Evolutionary conservation across 1,140 invertebrate species (phyloP).

Genomic region (Drosophila kurseongensis): DNA sequence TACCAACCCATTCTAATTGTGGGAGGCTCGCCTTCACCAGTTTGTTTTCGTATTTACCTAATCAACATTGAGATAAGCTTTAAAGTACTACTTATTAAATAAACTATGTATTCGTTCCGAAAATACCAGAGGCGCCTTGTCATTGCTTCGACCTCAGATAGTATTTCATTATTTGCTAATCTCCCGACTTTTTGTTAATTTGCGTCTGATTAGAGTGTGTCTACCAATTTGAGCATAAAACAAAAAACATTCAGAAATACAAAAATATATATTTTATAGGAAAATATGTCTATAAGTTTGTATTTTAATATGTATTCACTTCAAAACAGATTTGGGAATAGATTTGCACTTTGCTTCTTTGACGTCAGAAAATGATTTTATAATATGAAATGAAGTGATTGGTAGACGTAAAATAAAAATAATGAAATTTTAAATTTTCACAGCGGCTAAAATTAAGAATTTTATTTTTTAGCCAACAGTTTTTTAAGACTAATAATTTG

Average conservation of each 20-base stretch:
- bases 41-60: background rate
- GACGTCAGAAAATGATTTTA: constrained; percentile 3
- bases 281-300: background rate
- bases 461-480: too few species aligned
- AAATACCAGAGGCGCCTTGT: constrained; percentile 21
- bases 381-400: background rate
- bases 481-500: too few species aligned
- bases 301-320: background rate
- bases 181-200: constrained; percentile 23
- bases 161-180: constrained; percentile 16
- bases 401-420: background rate
- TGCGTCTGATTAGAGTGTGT: constrained; percentile 27
- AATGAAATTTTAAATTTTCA: too few species aligned
- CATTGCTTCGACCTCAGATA: constrained; percentile 49
- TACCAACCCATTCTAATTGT: background rate
- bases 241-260: constrained; percentile 12
- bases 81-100: background rate
- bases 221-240: constrained; percentile 21
- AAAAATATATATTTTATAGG: background rate
- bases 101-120: background rate
- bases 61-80: constrained; percentile 16
- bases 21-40: constrained; percentile 14
- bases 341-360: constrained; percentile 14
- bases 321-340: constrained; percentile 10
- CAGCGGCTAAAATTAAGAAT: too few species aligned